Evolutionary conservation across 2,797 vertebrate species (phyloP).

Genomic region (Trachops cirrhosus): DNA sequence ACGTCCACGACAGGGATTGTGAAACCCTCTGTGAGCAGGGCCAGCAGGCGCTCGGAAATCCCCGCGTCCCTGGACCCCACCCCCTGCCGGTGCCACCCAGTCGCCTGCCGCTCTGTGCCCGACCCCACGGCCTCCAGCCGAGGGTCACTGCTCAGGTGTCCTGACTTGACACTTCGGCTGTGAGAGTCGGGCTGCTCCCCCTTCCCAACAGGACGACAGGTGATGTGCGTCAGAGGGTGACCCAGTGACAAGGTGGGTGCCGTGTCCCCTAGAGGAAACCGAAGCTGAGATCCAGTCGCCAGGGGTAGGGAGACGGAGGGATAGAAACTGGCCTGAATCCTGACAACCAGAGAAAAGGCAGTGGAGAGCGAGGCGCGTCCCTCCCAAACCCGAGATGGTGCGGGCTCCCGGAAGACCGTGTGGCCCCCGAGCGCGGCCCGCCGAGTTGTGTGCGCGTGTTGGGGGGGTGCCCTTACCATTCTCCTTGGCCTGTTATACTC

Average conservation of each 20-base stretch:
- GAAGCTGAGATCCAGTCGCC: background rate
- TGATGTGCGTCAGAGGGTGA: background rate
- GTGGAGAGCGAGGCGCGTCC: background rate
- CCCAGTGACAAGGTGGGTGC: background rate
- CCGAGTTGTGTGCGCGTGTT: background rate
- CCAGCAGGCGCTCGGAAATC: no score
- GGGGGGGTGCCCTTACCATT: background rate
- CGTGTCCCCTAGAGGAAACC: background rate
- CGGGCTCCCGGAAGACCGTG: constrained; percentile 70
- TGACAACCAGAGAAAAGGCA: background rate
- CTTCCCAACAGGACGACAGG: background rate
- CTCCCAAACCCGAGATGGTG: constrained; percentile 59
- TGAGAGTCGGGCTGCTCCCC: background rate
- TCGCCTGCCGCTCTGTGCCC: background rate
- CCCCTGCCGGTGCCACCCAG: background rate
- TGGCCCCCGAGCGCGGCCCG: background rate
- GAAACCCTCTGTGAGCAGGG: background rate
- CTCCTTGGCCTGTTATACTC: background rate
- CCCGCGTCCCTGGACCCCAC: background rate
- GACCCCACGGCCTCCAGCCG: background rate
- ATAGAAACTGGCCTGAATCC: constrained; percentile 15
- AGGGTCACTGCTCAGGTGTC: background rate
- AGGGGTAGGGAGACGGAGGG: background rate
- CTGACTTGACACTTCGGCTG: background rate
- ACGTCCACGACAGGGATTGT: background rate